Evolutionary conservation across 2,888 invertebrate species (phyloP), one percentile per base, ranked within the genome.

Genomic region (Dolichopus griseipennis): DNA sequence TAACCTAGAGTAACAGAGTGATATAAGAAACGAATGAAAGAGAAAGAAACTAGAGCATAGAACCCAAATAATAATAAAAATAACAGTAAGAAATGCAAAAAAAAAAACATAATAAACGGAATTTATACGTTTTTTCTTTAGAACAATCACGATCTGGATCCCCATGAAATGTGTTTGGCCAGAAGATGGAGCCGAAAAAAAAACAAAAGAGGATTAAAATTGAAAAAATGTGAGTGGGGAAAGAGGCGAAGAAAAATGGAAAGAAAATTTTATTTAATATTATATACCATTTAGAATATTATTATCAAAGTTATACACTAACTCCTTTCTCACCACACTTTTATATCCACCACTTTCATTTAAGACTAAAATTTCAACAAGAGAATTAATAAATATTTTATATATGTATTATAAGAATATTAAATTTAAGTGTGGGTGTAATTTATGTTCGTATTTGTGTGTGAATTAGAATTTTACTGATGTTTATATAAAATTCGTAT

Each of bases 251-350:
- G 15, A 41, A 41, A 41, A 41, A 41, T 12, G 8, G 6, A 52
- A 43, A 43, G 15, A 52, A 52, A 52, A 52, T 15, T 15, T 7
- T 43, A 43, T 43, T 43, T 43, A 43, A 10, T 43, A 43, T 43
- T 43, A 43, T n/a, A n/a, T 43, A 52, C 52, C 52, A 18, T 52
- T 52, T 52, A 52, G 52, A 52, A 52, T 52, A 52, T 52, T 52
- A 52, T 52, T 52, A 52, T 52, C 5, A 52, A 52, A 52, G 15
- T 52, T 12, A 52, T n/a, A n/a, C n/a, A n/a, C 52, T 18, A 15
- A 52, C 52, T 52, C 18, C 18, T 9, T 52, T 37, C 37, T 37
- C 5, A 27, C 27, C 5, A 27, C 5, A 27, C n/a, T n/a, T n/a
- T 27, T 4, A 41, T 41, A 41, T 41, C 3, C 41, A 41, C 52